These are phyloP conservation scores for Diachasmimorpha longicaudata DNA, from an alignment of 1,140 invertebrate genomes.

Conservation along the genomic window DNA sequence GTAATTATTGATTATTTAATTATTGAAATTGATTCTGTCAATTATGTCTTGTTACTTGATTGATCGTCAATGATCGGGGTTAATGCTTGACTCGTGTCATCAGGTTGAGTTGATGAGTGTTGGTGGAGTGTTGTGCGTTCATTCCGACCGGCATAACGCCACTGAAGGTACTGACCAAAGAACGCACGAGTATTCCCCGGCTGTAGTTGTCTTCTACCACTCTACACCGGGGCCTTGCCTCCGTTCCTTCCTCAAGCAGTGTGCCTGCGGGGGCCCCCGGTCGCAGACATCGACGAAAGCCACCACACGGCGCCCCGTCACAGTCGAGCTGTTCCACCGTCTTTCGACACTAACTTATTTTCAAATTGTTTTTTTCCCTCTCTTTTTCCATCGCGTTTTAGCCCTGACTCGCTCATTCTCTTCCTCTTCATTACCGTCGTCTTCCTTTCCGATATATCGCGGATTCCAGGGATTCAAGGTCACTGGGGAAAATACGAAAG, in stretches of 20 bases:
- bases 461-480: neutral
- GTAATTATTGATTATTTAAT: neutral
- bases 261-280: neutral
- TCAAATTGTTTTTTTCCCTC: neutral
- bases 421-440: neutral
- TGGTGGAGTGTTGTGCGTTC: neutral
- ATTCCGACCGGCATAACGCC: constrained; percentile 23
- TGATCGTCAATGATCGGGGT: too few relatives aligned
- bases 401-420: neutral
- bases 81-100: neutral
- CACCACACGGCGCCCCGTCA: constrained; percentile 20
- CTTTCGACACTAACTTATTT: constrained; percentile 24
- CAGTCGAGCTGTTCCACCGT: constrained; percentile 15
- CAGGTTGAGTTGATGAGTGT: neutral
- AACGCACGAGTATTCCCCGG: neutral
- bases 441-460: neutral
- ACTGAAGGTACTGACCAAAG: constrained; percentile 26
- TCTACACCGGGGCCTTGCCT: neutral
- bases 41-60: neutral
- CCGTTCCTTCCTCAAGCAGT: neutral
- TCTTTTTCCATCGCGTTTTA: neutral
- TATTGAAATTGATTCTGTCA: neutral
- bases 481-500: neutral
- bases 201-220: constrained; percentile 15
- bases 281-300: constrained; percentile 9